phyloP scores from a whole-genome alignment of 2,797 vertebrate species.

The Zenarchopterus dispar region DNA sequence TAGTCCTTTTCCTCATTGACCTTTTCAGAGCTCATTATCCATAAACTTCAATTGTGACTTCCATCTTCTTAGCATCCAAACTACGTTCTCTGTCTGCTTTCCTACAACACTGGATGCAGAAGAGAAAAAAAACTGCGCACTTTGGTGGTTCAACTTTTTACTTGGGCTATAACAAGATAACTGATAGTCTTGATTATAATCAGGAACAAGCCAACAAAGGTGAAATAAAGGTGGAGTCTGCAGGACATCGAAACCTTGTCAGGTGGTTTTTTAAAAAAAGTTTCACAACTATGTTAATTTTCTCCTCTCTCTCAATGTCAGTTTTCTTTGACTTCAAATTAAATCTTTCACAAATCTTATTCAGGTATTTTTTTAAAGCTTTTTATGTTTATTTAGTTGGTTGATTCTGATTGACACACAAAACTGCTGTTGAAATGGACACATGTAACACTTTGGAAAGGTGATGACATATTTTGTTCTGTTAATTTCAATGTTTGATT shows the following conservation, averaged over 20 bases:
- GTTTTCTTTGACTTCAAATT: neutral
- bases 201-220: neutral
- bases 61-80: slow-evolving; percentile 6
- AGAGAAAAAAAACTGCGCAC: neutral
- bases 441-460: too few relatives aligned
- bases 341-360: neutral
- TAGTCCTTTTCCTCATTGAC: slow-evolving; percentile 34
- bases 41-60: slow-evolving; percentile 25
- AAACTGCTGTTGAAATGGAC: too few relatives aligned
- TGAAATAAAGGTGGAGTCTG: neutral
- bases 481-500: too few relatives aligned
- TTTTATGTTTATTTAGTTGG: too few relatives aligned
- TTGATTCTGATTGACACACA: too few relatives aligned
- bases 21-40: slow-evolving; percentile 33
- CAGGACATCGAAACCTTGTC: neutral
- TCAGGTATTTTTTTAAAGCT: neutral
- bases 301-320: neutral
- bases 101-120: neutral
- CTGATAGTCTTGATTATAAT: neutral
- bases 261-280: neutral
- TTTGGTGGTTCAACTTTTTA: neutral
- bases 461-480: too few relatives aligned
- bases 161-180: neutral
- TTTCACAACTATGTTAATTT: neutral
- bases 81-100: slow-evolving; percentile 12